Percentiles rank a stretch among this genome's conserved stretches.
phyloP scores from a whole-genome alignment of 2,888 invertebrate species.

The Galerucella nymphaeae region DNA sequence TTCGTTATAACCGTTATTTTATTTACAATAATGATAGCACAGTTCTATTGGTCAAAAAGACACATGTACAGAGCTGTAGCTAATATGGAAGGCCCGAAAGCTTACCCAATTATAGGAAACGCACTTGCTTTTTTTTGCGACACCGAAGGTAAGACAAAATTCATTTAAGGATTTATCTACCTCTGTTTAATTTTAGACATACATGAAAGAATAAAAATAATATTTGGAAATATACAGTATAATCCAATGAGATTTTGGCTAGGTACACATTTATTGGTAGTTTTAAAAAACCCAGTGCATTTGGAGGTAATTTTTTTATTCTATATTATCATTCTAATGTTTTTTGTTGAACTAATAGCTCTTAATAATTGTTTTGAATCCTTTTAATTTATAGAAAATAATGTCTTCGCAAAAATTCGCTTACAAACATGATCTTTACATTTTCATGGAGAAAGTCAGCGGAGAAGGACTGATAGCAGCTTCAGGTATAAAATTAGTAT shows the following conservation, averaged over 20 bases:
- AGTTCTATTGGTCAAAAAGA: constrained; percentile 45
- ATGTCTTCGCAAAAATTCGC: constrained; percentile 50
- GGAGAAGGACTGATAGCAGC: constrained; percentile 51
- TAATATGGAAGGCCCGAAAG: constrained; percentile 46
- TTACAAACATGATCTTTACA: constrained; percentile 51
- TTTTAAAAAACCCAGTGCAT: constrained; percentile 48
- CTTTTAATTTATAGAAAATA: constrained; percentile 47
- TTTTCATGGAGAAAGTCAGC: constrained; percentile 44
- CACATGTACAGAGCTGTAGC: constrained; percentile 44
- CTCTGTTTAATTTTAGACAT: constrained; percentile 41
- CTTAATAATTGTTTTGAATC: too few species aligned
- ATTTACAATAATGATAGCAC: constrained; percentile 1
- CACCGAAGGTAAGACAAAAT: constrained; percentile 46
- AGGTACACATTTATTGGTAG: constrained; percentile 48
- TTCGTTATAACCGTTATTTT: constrained; percentile 7
- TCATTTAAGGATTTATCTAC: background rate
- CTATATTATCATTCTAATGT: too few species aligned
- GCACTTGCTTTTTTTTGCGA: constrained; percentile 46
- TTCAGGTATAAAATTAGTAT: constrained; percentile 43
- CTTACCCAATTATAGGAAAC: constrained; percentile 50
- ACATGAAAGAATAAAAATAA: constrained; percentile 39
- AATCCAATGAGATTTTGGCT: constrained; percentile 51
- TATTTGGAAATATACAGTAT: constrained; percentile 32
- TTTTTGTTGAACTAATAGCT: too few species aligned
- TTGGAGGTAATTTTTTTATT: constrained; percentile 44